A percentile compares a stretch with the other conserved stretches of the same genome.
Conservation (phyloP, 1,140 invertebrate genomes). For the Plectrocnemia conspersa region DNA sequence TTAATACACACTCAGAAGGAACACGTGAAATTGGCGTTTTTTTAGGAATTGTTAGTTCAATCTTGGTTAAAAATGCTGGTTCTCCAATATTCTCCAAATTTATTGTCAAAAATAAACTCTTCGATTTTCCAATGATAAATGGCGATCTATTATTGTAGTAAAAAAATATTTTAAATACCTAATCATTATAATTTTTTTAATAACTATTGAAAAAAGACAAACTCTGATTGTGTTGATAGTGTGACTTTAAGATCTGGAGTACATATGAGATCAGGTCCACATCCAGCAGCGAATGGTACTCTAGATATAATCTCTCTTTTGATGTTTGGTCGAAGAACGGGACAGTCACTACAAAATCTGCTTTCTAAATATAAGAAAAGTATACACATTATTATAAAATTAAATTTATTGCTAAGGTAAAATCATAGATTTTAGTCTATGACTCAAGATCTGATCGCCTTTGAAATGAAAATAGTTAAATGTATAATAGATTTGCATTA, state of each 20-base stretch:
- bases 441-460: too few species aligned
- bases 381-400: too few species aligned
- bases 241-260: conserved; percentile 23
- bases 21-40: conserved; percentile 21
- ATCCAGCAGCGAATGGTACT: conserved; percentile 30
- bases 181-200: not conserved
- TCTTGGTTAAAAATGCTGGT: conserved; percentile 28
- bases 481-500: too few species aligned
- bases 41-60: conserved; percentile 10
- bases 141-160: conserved; percentile 23
- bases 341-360: conserved; percentile 26
- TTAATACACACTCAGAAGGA: conserved; percentile 18
- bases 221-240: conserved; percentile 12
- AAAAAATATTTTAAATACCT: not conserved
- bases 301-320: conserved; percentile 9
- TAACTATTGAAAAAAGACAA: conserved; percentile 4
- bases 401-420: too few species aligned
- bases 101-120: conserved; percentile 22
- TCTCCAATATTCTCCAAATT: conserved; percentile 27
- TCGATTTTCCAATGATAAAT: conserved; percentile 21
- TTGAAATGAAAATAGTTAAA: too few species aligned
- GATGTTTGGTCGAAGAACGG: conserved; percentile 20
- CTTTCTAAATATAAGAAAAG: too few species aligned
- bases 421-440: too few species aligned
- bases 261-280: conserved; percentile 24